Base-by-base conservation (phyloP, 2,888 invertebrate species). In the Acrobasis suavella region DNA sequence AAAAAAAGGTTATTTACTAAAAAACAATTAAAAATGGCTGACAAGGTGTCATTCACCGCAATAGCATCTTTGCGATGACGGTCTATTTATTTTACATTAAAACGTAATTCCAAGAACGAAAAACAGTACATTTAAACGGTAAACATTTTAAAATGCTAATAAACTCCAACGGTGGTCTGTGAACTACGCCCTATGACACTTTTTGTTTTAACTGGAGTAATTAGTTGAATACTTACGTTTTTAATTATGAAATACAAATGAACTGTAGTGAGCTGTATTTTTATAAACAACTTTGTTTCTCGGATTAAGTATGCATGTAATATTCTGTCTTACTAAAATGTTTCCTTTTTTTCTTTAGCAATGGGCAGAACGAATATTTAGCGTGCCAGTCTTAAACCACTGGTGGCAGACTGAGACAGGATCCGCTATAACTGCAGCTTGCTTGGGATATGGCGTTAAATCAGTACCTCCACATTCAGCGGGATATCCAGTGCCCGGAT, bases 341-440 rank as follows among this genome's bases (percentile, higher is more conserved):
- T 22, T 22, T 22, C 22, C 6, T 32, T 14, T 56, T 42, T 38
- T 50, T 58, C 74, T 73, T 14, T 71, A 92, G 93, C 82, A 84
- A 71, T 93, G 93, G 93, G 85, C 91, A 0, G 92, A 92, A 71
- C 82, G 85, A 2, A 82, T 91, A n/a, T 91, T 92, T 67, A 80
- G 81, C 9, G 91, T 90, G 12, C 89, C 92, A 1, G 84, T 97
- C 3, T 83, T 98, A 61, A 98, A 98, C 83, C 97, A 98, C 84
- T 98, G 98, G 98, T 98, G 98, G 98, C 98, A 98, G 91, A 98
- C 98, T 1, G 98, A 98, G 88, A 96, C 97, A 0, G 98, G 98
- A 0, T 97, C 97, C 65, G 95, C 98, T 0, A 96, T 98, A 63
- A 97, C 98, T 0, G 96, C 97, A 0, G 95, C 96, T 0, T 97